Conservation (phyloP, 2,113 vertebrate species). For the Pelusios castaneus region DNA sequence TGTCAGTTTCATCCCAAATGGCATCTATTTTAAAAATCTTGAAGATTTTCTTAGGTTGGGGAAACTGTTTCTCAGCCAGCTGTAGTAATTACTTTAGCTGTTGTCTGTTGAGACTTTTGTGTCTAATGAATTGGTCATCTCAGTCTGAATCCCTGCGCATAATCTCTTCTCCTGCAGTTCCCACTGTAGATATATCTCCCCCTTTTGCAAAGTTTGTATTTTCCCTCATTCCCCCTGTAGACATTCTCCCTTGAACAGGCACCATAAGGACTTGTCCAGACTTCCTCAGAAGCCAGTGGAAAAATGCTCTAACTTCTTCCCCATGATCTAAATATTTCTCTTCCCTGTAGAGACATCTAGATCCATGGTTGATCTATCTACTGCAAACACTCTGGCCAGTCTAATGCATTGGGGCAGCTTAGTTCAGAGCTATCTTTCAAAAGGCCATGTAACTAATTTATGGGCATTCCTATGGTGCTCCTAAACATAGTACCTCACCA, state of each 20-base stretch:
- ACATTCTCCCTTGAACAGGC: not conserved
- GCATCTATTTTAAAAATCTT: not conserved
- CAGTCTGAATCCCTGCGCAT: not conserved
- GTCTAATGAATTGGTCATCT: not conserved
- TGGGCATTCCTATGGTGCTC: not conserved
- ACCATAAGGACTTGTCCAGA: not conserved
- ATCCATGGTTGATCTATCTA: not conserved
- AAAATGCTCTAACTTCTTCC: not conserved
- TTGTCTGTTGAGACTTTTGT: not conserved
- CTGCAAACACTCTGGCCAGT: not conserved
- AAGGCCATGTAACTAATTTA: not conserved
- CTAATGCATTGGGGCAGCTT: not conserved
- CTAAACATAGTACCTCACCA: not conserved
- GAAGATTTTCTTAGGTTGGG: not conserved
- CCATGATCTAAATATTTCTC: not conserved
- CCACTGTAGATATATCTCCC: not conserved
- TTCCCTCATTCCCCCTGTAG: not conserved
- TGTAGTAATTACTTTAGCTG: not conserved
- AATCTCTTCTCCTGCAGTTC: not conserved
- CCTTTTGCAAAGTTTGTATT: not conserved
- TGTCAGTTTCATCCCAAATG: not conserved
- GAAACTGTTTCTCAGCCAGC: not conserved
- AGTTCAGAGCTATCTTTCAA: not conserved
- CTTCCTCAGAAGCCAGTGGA: not conserved
- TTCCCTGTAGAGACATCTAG: not conserved